These are phyloP conservation scores for Ictalurus furcatus DNA, from an alignment of 2,113 vertebrate genomes.

Conservation along the genomic window DNA sequence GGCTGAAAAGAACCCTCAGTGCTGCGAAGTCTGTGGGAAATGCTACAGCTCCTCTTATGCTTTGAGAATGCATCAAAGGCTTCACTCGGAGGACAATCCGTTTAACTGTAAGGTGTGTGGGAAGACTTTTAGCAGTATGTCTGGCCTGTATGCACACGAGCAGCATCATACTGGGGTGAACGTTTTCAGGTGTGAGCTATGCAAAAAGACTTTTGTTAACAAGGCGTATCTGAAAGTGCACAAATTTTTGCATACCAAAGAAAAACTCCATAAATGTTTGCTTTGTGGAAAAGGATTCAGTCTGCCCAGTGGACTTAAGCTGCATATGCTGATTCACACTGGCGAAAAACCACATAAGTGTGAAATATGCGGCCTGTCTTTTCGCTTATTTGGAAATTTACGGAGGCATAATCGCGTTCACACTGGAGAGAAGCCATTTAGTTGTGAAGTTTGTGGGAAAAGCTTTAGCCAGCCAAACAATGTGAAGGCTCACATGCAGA, in stretches of 20 bases:
- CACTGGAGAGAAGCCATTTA: slow-evolving; percentile 63
- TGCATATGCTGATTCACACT: slow-evolving; percentile 51
- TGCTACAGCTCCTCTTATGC: slow-evolving; percentile 50
- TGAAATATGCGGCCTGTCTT: slow-evolving; percentile 37
- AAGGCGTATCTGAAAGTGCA: slow-evolving; percentile 40
- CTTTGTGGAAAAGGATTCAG: slow-evolving; percentile 43
- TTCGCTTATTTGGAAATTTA: slow-evolving; percentile 40
- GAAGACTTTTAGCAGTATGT: slow-evolving; percentile 55
- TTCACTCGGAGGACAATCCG: slow-evolving; percentile 57
- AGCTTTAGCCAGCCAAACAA: slow-evolving; percentile 45
- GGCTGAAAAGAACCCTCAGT: slow-evolving; percentile 50
- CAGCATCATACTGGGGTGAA: slow-evolving; percentile 53
- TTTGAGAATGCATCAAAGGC: slow-evolving; percentile 60
- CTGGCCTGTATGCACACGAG: slow-evolving; percentile 61
- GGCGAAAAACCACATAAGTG: slow-evolving; percentile 50
- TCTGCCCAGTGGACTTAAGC: slow-evolving; percentile 22
- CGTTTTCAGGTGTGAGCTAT: slow-evolving; percentile 58
- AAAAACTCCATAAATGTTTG: slow-evolving; percentile 40
- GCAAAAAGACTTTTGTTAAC: slow-evolving; percentile 56
- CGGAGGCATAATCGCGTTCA: slow-evolving; percentile 61
- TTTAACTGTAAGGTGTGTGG: slow-evolving; percentile 67
- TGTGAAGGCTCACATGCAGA: slow-evolving; percentile 51
- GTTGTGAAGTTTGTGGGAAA: slow-evolving; percentile 48
- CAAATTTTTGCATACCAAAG: slow-evolving; percentile 47
- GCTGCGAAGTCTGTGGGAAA: slow-evolving; percentile 63